phyloP scores from a whole-genome alignment of 2,888 invertebrate genomes.

The Teleogryllus oceanicus region DNA sequence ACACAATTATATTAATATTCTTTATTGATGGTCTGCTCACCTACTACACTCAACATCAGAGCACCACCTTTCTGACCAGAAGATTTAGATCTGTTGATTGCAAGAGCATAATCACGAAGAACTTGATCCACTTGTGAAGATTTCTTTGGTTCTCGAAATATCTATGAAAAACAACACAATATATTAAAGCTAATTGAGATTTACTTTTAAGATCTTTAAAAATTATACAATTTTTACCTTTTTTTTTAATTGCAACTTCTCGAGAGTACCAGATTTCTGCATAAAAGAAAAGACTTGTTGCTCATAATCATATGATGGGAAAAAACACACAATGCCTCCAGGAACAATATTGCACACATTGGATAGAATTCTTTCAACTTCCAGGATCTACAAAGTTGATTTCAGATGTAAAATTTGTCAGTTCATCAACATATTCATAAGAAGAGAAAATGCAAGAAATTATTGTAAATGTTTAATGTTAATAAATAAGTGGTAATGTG shows the following conservation, averaged over 20 bases:
- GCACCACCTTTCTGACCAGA: slow-evolving; percentile 59
- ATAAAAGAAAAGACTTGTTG: slow-evolving; percentile 63
- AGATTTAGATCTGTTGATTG: slow-evolving; percentile 49
- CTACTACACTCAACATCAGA: slow-evolving; percentile 90
- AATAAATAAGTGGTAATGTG: background rate
- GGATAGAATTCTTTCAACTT: slow-evolving; percentile 68
- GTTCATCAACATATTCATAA: background rate
- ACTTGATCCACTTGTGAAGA: slow-evolving; percentile 67
- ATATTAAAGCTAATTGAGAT: background rate
- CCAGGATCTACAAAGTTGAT: slow-evolving; percentile 61
- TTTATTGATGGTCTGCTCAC: slow-evolving; percentile 44
- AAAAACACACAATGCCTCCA: slow-evolving; percentile 89
- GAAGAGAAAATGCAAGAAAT: slow-evolving; percentile 25
- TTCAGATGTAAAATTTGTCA: slow-evolving; percentile 27
- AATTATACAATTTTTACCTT: slow-evolving; percentile 44
- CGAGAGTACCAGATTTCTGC: slow-evolving; percentile 58
- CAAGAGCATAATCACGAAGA: slow-evolving; percentile 61
- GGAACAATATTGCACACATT: slow-evolving; percentile 77
- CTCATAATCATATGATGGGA: slow-evolving; percentile 91
- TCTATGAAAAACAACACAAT: slow-evolving; percentile 44
- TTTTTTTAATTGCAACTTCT: slow-evolving; percentile 67
- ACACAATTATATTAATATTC: no score
- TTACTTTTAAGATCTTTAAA: no score
- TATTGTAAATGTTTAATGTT: slow-evolving; percentile 12
- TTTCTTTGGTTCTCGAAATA: slow-evolving; percentile 75